Evolutionary conservation across 2,113 vertebrate genomes (phyloP).

Genomic region (Notechis scutatus): DNA sequence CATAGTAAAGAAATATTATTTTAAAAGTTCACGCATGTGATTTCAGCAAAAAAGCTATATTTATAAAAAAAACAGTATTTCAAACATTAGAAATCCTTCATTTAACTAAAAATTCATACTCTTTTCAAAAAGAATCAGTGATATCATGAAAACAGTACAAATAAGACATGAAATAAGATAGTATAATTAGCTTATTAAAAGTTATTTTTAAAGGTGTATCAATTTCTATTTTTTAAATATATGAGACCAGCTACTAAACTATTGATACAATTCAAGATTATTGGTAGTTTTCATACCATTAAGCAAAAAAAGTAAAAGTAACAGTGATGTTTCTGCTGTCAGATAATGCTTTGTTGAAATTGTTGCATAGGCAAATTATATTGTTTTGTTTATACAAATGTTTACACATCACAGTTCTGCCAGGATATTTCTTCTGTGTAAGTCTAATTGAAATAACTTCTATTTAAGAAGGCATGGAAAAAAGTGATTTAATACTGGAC

Average conservation of each 20-base stretch:
- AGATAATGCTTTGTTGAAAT: slow-evolving; percentile 28
- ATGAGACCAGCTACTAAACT: not conserved
- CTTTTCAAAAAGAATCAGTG: slow-evolving; percentile 9
- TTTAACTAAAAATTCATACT: slow-evolving; percentile 12
- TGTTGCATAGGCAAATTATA: slow-evolving; percentile 37
- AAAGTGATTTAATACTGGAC: not conserved
- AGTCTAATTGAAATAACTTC: not conserved
- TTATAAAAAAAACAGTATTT: slow-evolving; percentile 25
- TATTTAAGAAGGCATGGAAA: slow-evolving; percentile 1
- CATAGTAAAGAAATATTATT: slow-evolving; percentile 41
- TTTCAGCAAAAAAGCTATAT: not conserved
- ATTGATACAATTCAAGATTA: not conserved
- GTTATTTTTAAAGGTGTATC: not conserved
- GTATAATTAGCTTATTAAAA: not conserved
- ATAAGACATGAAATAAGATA: slow-evolving; percentile 4
- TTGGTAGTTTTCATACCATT: not conserved
- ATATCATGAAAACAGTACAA: slow-evolving; percentile 8
- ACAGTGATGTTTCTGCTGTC: not conserved
- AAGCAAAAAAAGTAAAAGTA: not conserved
- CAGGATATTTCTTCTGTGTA: not conserved
- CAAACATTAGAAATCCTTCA: slow-evolving; percentile 30
- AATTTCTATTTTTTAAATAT: slow-evolving; percentile 14
- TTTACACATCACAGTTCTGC: slow-evolving; percentile 5
- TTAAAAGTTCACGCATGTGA: slow-evolving; percentile 29
- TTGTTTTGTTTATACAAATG: slow-evolving; percentile 44